Evolutionary conservation across 2,113 vertebrate genomes (phyloP), one percentile per base, ranked within the genome.

Genomic region (Anguilla japonica): DNA sequence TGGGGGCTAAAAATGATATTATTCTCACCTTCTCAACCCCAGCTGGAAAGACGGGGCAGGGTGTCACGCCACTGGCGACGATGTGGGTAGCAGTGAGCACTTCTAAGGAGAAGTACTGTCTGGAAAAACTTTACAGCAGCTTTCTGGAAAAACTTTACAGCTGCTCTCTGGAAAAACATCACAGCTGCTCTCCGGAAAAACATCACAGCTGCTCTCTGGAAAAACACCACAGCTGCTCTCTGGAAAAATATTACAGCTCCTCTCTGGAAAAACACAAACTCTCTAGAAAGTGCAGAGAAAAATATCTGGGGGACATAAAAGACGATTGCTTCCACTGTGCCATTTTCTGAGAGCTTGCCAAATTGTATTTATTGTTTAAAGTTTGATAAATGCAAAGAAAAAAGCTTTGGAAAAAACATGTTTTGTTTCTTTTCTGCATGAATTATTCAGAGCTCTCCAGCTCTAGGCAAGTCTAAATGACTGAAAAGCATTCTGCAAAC

Each of bases 1-100:
- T 88, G 50, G 26, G 78, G 18, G 87, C 60, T 92, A 84, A 88
- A 82, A 90, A 85, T 86, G 84, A 85, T 75, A 89, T 89, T 89
- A 86, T 90, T 81, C 85, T 85, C 89, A 81, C 56, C 34, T 86
- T 80, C 86, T 78, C 26, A 85, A 78, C 82, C 81, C 26, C 67
- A 34, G 75, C 87, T 34, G n/a, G 84, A 40, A 86, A 29, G 86
- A 79, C 50, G 11, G 86, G 85, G 85, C 84, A 82, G 63, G 85
- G 85, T 63, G 39, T 88, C 85, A 79, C 63, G 79, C 79, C 80
- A 50, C 40, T 16, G 15, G 46, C 84, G 82, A 56, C 82, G 89
- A 41, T 87, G 89, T 43, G 89, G 63, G 26, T 39, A 41, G 2
- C 81, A 22, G 87, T 78, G 88, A 41, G 50, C 57, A 83, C 87